phyloP scores from a whole-genome alignment of 2,113 vertebrate genomes.

The Psittacus erithacus region DNA sequence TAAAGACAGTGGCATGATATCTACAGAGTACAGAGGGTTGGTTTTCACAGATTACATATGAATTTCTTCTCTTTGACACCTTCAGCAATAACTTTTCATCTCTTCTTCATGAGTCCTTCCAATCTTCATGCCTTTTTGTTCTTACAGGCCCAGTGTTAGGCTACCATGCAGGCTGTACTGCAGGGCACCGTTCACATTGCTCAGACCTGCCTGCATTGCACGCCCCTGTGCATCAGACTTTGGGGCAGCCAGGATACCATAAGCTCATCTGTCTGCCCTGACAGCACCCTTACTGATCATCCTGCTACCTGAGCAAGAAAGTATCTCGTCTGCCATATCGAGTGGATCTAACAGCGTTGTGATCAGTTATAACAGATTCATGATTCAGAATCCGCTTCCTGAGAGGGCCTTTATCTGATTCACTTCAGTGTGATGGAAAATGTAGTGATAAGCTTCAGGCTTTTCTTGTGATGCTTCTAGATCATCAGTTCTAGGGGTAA shows the following conservation, averaged over 20 bases:
- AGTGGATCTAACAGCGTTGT: neutral
- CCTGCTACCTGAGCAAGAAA: neutral
- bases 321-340: neutral
- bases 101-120: neutral
- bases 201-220: neutral
- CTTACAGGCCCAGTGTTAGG: accelerated
- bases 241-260: neutral
- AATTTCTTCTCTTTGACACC: neutral
- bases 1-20: neutral
- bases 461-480: neutral
- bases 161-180: neutral
- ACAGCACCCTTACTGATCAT: neutral
- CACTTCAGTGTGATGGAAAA: neutral
- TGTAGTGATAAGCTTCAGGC: neutral
- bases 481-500: neutral
- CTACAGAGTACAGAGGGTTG: neutral
- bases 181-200: accelerated
- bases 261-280: neutral
- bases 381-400: neutral
- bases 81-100: neutral
- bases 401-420: neutral
- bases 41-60: neutral
- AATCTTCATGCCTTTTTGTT: neutral
- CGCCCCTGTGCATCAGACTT: neutral
- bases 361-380: neutral